A percentile compares a stretch with the other conserved stretches of the same genome.
These are phyloP conservation scores for Anthrax anthrax DNA, from an alignment of 2,888 invertebrate genomes.

Conservation along the genomic window DNA sequence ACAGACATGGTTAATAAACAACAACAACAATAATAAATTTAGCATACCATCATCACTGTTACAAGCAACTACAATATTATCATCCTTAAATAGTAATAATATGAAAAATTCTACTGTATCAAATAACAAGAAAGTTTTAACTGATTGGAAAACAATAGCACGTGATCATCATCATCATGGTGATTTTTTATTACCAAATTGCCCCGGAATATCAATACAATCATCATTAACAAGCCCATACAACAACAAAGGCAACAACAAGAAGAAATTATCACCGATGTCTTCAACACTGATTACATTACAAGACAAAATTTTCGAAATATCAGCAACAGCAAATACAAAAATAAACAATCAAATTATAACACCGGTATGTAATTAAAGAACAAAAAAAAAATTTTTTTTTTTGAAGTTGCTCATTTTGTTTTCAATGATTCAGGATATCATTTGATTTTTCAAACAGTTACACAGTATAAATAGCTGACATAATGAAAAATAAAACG, in stretches of 20 bases:
- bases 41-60: background rate
- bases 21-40: background rate
- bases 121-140: slow-evolving; percentile 8
- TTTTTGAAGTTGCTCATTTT: too few species aligned
- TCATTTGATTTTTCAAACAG: too few species aligned
- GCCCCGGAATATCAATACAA: slow-evolving; percentile 8
- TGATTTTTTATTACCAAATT: slow-evolving; percentile 14
- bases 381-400: background rate
- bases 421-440: too few species aligned
- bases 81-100: slow-evolving; percentile 2
- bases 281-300: slow-evolving; percentile 10
- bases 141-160: slow-evolving; percentile 13
- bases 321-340: background rate
- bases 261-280: slow-evolving; percentile 14
- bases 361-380: slow-evolving; percentile 9
- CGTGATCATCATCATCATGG: slow-evolving; percentile 3
- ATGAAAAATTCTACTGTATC: background rate
- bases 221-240: slow-evolving; percentile 10
- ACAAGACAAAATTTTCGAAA: slow-evolving; percentile 7
- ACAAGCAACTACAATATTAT: background rate
- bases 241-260: slow-evolving; percentile 11
- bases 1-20: background rate
- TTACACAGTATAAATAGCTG: too few species aligned
- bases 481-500: too few species aligned
- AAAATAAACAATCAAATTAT: background rate